Evolutionary conservation across 2,888 invertebrate genomes (phyloP), one percentile per base, ranked within the genome.

Genomic region (Lithophane semibrunnea): DNA sequence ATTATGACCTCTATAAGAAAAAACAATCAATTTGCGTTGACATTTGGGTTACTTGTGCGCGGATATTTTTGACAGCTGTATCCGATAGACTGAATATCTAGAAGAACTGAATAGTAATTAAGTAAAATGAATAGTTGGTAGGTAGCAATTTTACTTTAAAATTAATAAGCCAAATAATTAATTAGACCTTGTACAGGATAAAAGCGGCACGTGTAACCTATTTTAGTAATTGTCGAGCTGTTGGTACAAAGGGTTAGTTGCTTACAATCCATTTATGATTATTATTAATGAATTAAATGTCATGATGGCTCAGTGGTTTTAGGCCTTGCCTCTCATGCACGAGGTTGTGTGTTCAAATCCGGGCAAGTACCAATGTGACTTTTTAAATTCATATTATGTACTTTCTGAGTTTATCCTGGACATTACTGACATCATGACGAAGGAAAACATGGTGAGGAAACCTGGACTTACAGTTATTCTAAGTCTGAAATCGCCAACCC

Each of bases 121-220:
- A 37, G 10, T 21, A 21, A 21, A 37, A 61, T 67, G 9, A n/a
- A 67, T 13, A n/a, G 9, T 37, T 52, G 37, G 37, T 29, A 13
- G 21, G 13, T 52, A 49, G 49, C 12, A 49, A 49, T 37, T 37
- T 37, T 21, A 21, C 21, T 13, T 21, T 21, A 13, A 66, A 37
- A 21, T 9, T 21, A 21, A 8, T 66, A 66, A 29, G 29, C 21
- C 24, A 29, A 52, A 29, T 29, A 37, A 37, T 49, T 12, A 21
- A 49, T 12, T 4, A 13, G 21, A 13, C 29, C 29, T 49, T 49
- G 4, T 29, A 29, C 9, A n/a, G 12, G 13, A 52, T 16, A 60
- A 60, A 60, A 60, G 42, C 24, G 69, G 69, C 69, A 69, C 69
- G 69, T 69, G 58, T 69, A 69, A 24, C 42, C 42, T 60, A 60